Evolutionary conservation across 2,888 invertebrate species (phyloP), one percentile per base, ranked within the genome.

Genomic region (Volucella inanis): DNA sequence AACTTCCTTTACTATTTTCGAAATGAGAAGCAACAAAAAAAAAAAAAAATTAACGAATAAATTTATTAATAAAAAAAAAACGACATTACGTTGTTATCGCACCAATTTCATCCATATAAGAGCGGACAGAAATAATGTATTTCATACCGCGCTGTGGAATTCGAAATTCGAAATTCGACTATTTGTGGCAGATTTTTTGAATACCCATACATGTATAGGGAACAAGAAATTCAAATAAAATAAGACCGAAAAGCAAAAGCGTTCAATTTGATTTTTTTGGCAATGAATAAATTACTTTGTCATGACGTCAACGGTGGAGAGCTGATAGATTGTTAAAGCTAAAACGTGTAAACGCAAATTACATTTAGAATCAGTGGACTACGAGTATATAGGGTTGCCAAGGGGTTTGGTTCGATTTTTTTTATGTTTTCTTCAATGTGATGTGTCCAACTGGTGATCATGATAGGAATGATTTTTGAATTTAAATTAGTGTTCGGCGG

Each of bases 271-370:
- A 55, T 38, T 67, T 75, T 68, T 68, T 77, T 65, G 78, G 72
- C 78, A 72, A 31, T 71, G 78, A 72, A 79, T 72, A 79, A 72
- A 79, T 79, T 72, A 79, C 52, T 79, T 59, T 22, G n/a, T 65
- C 52, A 65, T 79, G 78, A 79, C 78, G 78, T 79, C 78, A 79
- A 72, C 78, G 45, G 38, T 54, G 41, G 52, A 72, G 64, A 31
- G 45, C 65, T 59, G 65, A 71, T 52, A 72, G 59, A 49, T 38
- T 71, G 71, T 59, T 71, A 59, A 71, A 18, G 78, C 59, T 59
- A 78, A 31, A 31, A 78, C 78, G 78, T 79, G 78, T 79, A 79
- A 79, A 72, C 45, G 71, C 71, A 65, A 72, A 79, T 79, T 78
- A 78, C 78, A 31, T 31, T 31, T 6, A 31, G 31, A 31, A 31